phyloP scores from a whole-genome alignment of 1,140 invertebrate species.

The Belonocnema kinseyi region DNA sequence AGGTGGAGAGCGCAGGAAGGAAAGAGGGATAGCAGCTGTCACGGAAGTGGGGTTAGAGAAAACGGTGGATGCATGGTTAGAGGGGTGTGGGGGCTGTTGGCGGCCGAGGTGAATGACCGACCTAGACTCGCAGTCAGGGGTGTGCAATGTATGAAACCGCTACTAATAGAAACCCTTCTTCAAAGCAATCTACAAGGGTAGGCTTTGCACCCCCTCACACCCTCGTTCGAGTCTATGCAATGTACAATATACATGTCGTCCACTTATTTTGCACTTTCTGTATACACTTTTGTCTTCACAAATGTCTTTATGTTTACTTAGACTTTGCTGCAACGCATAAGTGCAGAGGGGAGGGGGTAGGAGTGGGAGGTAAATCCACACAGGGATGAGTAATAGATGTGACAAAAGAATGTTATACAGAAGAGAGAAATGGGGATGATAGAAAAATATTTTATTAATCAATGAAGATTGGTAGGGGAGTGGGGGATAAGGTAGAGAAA shows the following conservation, averaged over 20 bases:
- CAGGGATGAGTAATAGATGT: neutral
- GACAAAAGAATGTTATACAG: too few species aligned
- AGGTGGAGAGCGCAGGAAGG: constrained; percentile 23
- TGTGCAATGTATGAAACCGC: constrained; percentile 70
- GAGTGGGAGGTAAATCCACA: neutral
- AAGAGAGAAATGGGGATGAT: too few species aligned
- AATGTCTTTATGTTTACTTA: constrained; percentile 4
- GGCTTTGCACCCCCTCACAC: constrained; percentile 60
- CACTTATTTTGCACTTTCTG: constrained; percentile 4
- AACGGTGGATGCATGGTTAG: constrained; percentile 41
- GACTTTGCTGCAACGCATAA: neutral
- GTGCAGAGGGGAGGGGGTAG: neutral
- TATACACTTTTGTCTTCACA: constrained; percentile 1
- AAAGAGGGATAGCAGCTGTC: constrained; percentile 42
- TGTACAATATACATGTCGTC: constrained; percentile 5
- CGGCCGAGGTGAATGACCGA: constrained; percentile 73
- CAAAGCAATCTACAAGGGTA: constrained; percentile 67
- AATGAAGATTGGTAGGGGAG: too few species aligned
- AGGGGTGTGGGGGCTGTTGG: constrained; percentile 48
- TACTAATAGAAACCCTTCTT: constrained; percentile 65
- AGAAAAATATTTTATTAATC: too few species aligned
- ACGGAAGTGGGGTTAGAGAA: constrained; percentile 48
- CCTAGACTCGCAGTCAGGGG: constrained; percentile 76
- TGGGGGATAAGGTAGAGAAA: too few species aligned
- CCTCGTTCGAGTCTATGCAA: constrained; percentile 33